Conservation (phyloP, 2,888 invertebrate species). For the Lasioglossum pauxillum region DNA sequence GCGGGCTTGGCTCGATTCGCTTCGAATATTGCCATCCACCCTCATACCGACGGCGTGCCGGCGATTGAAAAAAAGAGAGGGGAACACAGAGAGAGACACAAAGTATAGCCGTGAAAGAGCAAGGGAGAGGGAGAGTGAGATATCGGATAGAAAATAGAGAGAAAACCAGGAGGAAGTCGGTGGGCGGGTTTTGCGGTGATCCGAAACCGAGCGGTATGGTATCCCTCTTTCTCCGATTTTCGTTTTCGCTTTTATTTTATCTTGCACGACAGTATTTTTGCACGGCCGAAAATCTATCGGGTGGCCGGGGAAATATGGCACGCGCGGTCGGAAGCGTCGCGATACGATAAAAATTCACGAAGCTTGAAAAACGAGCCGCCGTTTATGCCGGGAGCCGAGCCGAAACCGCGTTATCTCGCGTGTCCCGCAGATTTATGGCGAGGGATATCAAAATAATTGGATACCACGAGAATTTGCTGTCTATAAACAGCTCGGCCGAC, state of each 20-base stretch:
- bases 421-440: conserved; percentile 48
- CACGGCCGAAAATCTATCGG: conserved; percentile 66
- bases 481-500: conserved; percentile 39
- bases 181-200: conserved; percentile 53
- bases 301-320: conserved; percentile 65
- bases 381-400: conserved; percentile 45
- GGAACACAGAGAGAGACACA: not conserved
- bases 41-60: conserved; percentile 69
- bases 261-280: conserved; percentile 62
- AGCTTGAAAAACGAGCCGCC: conserved; percentile 70
- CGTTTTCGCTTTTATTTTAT: conserved; percentile 46
- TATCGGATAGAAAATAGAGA: conserved; percentile 25
- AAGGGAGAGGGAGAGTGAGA: conserved; percentile 8
- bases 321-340: conserved; percentile 62
- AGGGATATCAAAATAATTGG: conserved; percentile 61
- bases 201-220: conserved; percentile 60
- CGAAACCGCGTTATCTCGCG: conserved; percentile 58
- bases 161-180: conserved; percentile 35
- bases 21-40: conserved; percentile 72
- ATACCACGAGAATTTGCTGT: conserved; percentile 58
- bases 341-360: conserved; percentile 71
- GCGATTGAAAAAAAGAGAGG: conserved; percentile 62
- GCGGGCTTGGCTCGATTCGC: conserved; percentile 71
- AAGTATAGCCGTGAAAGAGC: conserved; percentile 9
- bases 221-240: conserved; percentile 31